Evolutionary conservation across 2,113 vertebrate genomes (phyloP).

Genomic region (Neopipo cinnamomea): DNA sequence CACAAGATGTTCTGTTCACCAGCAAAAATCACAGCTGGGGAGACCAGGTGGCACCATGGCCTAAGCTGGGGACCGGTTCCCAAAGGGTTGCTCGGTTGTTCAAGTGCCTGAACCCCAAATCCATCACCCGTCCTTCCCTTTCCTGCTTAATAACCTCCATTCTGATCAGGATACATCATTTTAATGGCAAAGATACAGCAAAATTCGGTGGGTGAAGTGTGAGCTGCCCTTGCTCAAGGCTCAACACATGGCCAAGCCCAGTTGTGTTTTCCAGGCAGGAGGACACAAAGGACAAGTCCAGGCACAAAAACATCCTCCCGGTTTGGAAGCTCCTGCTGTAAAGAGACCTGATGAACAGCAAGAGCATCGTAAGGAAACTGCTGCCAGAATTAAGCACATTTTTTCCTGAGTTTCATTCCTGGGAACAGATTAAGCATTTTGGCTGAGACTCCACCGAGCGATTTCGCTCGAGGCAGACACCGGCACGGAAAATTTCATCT

Average conservation of each 20-base stretch:
- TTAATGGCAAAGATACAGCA: not conserved
- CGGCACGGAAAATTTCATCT: not conserved
- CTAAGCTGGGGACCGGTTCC: not conserved
- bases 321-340: not conserved
- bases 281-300: not conserved
- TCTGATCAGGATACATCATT: not conserved
- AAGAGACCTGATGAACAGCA: not conserved
- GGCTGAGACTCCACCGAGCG: not conserved
- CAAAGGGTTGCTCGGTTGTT: rapidly evolving
- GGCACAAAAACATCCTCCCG: not conserved
- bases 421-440: conserved; percentile 39
- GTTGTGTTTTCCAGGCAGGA: not conserved
- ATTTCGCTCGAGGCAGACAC: conserved; percentile 20
- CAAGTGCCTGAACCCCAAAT: not conserved
- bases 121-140: not conserved
- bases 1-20: no score
- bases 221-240: not conserved
- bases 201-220: not conserved
- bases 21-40: rapidly evolving
- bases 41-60: not conserved
- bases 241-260: not conserved
- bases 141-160: not conserved
- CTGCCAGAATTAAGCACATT: not conserved
- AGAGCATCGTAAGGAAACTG: rapidly evolving
- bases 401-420: not conserved